Evolutionary conservation across 2,113 vertebrate genomes (phyloP).

Genomic region (Microtus richardsoni): DNA sequence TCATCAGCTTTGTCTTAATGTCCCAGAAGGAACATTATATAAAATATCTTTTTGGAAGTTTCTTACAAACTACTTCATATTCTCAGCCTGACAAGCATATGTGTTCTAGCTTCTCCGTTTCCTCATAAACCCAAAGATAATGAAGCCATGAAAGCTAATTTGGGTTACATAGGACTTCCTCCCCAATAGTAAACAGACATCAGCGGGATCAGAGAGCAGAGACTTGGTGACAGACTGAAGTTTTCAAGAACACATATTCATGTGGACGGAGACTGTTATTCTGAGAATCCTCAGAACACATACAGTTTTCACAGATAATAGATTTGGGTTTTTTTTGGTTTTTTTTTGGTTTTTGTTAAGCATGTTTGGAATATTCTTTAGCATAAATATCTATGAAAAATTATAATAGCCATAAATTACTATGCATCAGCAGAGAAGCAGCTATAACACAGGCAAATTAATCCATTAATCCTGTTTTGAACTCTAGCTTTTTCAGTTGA

Average conservation of each 20-base stretch:
- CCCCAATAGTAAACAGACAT: background rate
- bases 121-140: background rate
- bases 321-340: no score
- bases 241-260: conserved; percentile 59
- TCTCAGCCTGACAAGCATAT: background rate
- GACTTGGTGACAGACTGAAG: conserved; percentile 31
- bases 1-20: background rate
- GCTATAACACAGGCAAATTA: background rate
- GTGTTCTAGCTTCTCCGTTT: background rate
- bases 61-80: conserved; percentile 20
- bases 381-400: conserved; percentile 66
- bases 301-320: conserved; percentile 63
- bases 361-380: conserved; percentile 60
- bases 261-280: conserved; percentile 14
- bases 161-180: background rate
- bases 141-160: conserved; percentile 3
- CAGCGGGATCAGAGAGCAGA: background rate
- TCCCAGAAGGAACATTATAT: background rate
- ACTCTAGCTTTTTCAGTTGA: background rate
- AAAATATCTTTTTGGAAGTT: conserved; percentile 55
- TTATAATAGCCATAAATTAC: conserved; percentile 53
- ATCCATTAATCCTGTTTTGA: conserved; percentile 52
- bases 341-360: no score
- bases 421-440: conserved; percentile 40
- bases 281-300: conserved; percentile 49